Conservation (phyloP, 2,113 vertebrate genomes). For the Cichladusa arquata region DNA sequence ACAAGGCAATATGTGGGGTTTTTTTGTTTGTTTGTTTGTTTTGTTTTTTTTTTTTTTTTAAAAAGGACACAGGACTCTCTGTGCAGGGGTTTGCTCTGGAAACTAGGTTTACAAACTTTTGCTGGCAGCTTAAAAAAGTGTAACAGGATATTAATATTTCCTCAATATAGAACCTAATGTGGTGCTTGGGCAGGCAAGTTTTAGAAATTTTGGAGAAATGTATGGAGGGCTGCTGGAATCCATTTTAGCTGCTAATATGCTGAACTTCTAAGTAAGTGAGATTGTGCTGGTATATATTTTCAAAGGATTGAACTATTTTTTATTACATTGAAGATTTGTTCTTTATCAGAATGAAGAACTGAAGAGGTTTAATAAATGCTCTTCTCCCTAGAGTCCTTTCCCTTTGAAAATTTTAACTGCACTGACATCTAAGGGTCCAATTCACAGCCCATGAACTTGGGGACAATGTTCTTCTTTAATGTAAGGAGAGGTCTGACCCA, state of each 20-base stretch:
- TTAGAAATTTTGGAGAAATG: not conserved
- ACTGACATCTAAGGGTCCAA: not conserved
- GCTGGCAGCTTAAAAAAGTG: not conserved
- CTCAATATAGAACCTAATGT: not conserved
- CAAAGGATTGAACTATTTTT: slow-evolving; percentile 22
- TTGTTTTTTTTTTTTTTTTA: not conserved
- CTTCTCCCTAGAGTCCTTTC: not conserved
- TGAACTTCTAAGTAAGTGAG: not conserved
- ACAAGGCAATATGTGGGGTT: not conserved
- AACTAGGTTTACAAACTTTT: slow-evolving; percentile 21
- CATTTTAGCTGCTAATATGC: not conserved
- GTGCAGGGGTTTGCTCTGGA: not conserved
- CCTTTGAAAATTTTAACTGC: slow-evolving; percentile 21
- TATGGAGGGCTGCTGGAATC: not conserved
- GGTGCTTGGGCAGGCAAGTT: not conserved
- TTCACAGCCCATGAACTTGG: not conserved
- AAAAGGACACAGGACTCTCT: not conserved
- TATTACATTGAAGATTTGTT: slow-evolving; percentile 8
- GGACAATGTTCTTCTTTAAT: not conserved
- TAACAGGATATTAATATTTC: not conserved
- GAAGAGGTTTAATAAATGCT: slow-evolving; percentile 34
- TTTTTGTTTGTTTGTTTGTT: no score
- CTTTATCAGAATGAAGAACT: not conserved
- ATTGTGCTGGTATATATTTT: not conserved
- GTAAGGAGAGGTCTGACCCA: not conserved